Conservation (phyloP, 2,888 invertebrate species). For the Coelinius sp. region DNA sequence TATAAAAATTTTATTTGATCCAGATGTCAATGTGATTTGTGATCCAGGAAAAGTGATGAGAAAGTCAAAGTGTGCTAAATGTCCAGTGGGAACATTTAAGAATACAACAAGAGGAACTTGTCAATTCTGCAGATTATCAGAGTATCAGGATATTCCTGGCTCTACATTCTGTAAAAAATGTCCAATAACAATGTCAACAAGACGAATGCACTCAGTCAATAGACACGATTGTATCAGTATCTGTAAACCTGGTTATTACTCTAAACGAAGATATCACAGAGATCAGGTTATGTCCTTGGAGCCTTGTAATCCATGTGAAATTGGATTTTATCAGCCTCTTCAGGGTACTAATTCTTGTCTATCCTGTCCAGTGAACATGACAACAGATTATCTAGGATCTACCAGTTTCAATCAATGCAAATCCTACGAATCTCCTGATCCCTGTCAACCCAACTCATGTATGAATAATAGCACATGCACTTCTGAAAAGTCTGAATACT, state of each 20-base stretch:
- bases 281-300: constrained; percentile 52
- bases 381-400: constrained; percentile 70
- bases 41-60: constrained; percentile 73
- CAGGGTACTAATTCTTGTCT: constrained; percentile 75
- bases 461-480: constrained; percentile 70
- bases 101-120: constrained; percentile 73
- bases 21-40: constrained; percentile 67
- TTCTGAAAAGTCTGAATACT: constrained; percentile 58
- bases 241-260: constrained; percentile 74
- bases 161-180: constrained; percentile 74
- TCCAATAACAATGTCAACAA: constrained; percentile 75
- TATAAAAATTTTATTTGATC: constrained; percentile 56
- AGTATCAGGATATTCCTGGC: constrained; percentile 75
- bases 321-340: constrained; percentile 75
- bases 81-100: constrained; percentile 78
- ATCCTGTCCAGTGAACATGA: constrained; percentile 73
- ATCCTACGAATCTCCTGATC: constrained; percentile 64
- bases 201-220: constrained; percentile 70
- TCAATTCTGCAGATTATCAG: constrained; percentile 75
- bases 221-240: constrained; percentile 73
- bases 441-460: constrained; percentile 72
- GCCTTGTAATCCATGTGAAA: constrained; percentile 58
- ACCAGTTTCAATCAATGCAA: constrained; percentile 56
- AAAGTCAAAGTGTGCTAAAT: constrained; percentile 76
- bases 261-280: constrained; percentile 67